Base-by-base conservation (phyloP, 2,888 invertebrate genomes). In the Aethes cnicana region DNA sequence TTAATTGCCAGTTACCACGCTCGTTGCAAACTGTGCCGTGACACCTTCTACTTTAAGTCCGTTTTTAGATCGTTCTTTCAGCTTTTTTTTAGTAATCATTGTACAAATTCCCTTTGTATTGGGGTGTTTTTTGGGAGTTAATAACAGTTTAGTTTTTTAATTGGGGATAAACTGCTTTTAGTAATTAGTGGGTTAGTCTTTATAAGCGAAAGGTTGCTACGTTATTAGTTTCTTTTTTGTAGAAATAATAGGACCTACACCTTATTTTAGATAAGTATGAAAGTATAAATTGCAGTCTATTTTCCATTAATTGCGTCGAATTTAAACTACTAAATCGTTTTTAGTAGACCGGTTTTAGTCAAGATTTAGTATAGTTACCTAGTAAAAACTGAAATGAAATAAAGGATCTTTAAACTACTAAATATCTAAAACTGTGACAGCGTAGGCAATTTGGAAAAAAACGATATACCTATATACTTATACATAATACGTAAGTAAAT, bases 1-100 rank as follows among this genome's bases (percentile, higher is more conserved):
- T 78, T 81, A 80, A 81, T 81, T 81, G 81, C 73, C 74, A 72
- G 67, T 68, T 64, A 55, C 57, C 49, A 32, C 18, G 41, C 56
- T 56, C 52, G 58, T 33, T 44, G 60, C 11, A 52, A 46, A 17
- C 9, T 46, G 33, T 30, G 23, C n/a, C n/a, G n/a, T n/a, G n/a
- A n/a, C n/a, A n/a, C n/a, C n/a, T 26, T 46, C 41, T 67, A 56
- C 28, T 39, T 54, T 12, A 26, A 16, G 2, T 0, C 0, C 0
- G 4, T 16, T n/a, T 44, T 32, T 18, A 0, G 6, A 3, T 28
- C 20, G 23, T 21, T 16, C 23, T 8, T 28, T 4, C 17, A 1
- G 23, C 55, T 58, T 59, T 57, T 42, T 49, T 39, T 25, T 6
- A 39, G 26, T 44, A 30, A 50, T 44, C 21, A 48, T 48, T 39